A percentile compares a stretch with the other conserved stretches of the same genome.
Conservation (phyloP, 2,888 invertebrate genomes). For the Tiliacea aurago region DNA sequence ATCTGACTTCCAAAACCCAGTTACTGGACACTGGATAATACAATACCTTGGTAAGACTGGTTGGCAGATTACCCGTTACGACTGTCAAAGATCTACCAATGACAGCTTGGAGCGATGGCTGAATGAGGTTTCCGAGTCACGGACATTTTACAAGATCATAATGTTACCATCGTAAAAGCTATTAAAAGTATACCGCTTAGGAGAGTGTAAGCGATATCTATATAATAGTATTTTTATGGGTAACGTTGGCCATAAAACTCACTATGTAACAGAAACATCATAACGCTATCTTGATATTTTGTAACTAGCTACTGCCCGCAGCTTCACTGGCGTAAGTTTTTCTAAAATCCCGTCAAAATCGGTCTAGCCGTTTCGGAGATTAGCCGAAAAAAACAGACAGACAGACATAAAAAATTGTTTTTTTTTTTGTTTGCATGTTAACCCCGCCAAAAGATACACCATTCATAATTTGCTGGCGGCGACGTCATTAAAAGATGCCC, state of each 20-base stretch:
- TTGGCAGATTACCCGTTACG: background rate
- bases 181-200: background rate
- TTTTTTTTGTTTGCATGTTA: too few relatives aligned
- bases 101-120: background rate
- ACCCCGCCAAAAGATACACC: too few relatives aligned
- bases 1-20: background rate
- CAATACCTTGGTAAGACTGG: background rate
- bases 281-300: background rate
- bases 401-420: too few relatives aligned
- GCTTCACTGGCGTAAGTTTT: too few relatives aligned
- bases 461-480: too few relatives aligned
- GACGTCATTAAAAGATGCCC: too few relatives aligned
- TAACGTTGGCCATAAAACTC: background rate
- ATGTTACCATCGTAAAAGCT: background rate
- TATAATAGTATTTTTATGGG: constrained; percentile 7
- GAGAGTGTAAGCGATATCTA: background rate
- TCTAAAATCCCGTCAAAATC: too few relatives aligned
- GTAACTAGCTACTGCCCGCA: background rate
- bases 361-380: too few relatives aligned
- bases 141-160: background rate
- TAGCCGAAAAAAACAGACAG: too few relatives aligned
- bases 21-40: background rate
- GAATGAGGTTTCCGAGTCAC: background rate
- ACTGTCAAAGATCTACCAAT: background rate
- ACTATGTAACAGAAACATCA: background rate